Percentiles rank a stretch among this genome's conserved stretches.
phyloP scores from a whole-genome alignment of 53 echinoderm and acorn worm species.

The Apostichopus leukothele region DNA sequence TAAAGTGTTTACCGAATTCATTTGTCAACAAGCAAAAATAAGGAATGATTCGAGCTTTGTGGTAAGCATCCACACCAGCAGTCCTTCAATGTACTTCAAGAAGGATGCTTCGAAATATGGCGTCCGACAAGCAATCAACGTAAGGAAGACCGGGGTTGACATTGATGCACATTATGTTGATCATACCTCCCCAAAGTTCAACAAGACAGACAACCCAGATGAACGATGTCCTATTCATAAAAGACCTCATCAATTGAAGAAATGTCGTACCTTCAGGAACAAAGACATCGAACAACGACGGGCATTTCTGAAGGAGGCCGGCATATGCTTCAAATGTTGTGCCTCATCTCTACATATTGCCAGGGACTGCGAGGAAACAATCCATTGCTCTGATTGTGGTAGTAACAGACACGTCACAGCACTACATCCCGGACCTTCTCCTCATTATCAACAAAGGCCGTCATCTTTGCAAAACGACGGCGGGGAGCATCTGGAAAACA shows the following conservation, averaged over 20 bases:
- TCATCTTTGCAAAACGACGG: neutral
- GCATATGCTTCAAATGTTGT: neutral
- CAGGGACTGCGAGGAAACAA: neutral
- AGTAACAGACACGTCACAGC: slow-evolving; percentile 15
- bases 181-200: no score
- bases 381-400: slow-evolving; percentile 1
- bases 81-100: neutral
- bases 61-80: neutral
- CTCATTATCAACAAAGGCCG: neutral
- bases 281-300: neutral
- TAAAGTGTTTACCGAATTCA: slow-evolving; percentile 41
- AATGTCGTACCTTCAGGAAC: slow-evolving; percentile 37
- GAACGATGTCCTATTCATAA: slow-evolving; percentile 51
- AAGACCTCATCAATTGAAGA: slow-evolving; percentile 47
- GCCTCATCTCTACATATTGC: neutral
- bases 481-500: neutral
- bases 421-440: slow-evolving; percentile 1
- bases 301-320: neutral
- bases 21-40: slow-evolving; percentile 38
- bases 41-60: slow-evolving; percentile 42
- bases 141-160: neutral
- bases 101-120: neutral
- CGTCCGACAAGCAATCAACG: neutral
- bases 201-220: neutral
- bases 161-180: no score